Percentiles rank a stretch among this genome's conserved stretches.
phyloP scores from a whole-genome alignment of 2,888 invertebrate genomes.

The Coenonympha arcania region DNA sequence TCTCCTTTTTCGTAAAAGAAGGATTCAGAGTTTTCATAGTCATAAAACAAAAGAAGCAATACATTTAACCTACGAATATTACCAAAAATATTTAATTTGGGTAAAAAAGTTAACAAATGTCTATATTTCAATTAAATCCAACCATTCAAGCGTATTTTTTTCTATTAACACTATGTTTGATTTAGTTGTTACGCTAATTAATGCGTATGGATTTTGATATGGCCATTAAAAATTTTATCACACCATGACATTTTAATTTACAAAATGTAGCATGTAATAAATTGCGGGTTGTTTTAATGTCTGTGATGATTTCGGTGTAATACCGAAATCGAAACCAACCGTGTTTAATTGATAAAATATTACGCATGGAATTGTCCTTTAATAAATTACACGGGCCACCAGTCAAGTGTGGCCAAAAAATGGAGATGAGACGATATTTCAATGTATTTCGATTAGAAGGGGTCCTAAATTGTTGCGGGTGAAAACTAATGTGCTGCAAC shows the following conservation, averaged over 20 bases:
- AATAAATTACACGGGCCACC: constrained; percentile 65
- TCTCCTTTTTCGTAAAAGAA: too few relatives aligned
- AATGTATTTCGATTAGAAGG: constrained; percentile 54
- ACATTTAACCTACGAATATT: too few relatives aligned
- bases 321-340: constrained; percentile 58
- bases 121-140: neutral
- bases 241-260: constrained; percentile 49
- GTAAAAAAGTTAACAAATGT: too few relatives aligned
- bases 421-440: constrained; percentile 65
- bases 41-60: too few relatives aligned
- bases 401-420: constrained; percentile 58
- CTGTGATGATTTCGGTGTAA: constrained; percentile 48
- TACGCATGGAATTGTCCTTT: constrained; percentile 53
- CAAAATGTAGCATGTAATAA: constrained; percentile 46
- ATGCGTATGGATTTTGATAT: constrained; percentile 21
- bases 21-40: too few relatives aligned
- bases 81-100: too few relatives aligned
- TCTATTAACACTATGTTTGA: constrained; percentile 1
- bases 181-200: constrained; percentile 9
- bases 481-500: constrained; percentile 54
- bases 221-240: constrained; percentile 39
- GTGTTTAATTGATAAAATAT: constrained; percentile 68
- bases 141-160: neutral
- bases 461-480: constrained; percentile 38
- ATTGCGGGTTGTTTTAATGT: constrained; percentile 54